Evolutionary conservation across 2,888 invertebrate genomes (phyloP), one percentile per base, ranked within the genome.

Genomic region (Pharmacophagus antenor): DNA sequence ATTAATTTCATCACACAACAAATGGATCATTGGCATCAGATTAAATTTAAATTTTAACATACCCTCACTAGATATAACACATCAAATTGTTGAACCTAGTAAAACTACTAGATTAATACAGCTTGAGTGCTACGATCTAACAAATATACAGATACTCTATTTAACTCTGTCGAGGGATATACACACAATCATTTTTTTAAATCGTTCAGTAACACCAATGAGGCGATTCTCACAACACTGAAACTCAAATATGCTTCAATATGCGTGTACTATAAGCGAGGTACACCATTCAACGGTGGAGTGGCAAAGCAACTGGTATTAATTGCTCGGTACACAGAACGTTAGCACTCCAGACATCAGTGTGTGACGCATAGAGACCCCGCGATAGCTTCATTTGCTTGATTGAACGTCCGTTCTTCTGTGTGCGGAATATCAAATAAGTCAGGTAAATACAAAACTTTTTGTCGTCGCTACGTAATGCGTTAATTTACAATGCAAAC

Each of bases 381-480:
- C 49, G 17, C 58, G 23, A 50, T 42, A 37, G 22, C 46, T 60
- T 51, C 42, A 60, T 60, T 60, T 50, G 46, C 60, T 46, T 47
- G 44, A 59, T 59, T 55, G 59, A 27, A 42, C 22, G 53, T n/a
- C n/a, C n/a, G 41, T 25, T 25, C 22, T 41, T 42, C 15, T 48
- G n/a, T 48, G 17, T 49, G 18, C 17, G 15, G 17, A 23, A 17
- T 31, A 41, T 53, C 58, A 22, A 7, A 10, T 31, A 31, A 21
- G 5, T 27, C 18, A 53, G 1, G 15, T 31, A 31, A 20, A 44
- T 15, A 44, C 27, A 4, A 18, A 37, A 21, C 20, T 23, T n/a
- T 22, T 53, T 58, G n/a, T 25, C 53, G 48, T 21, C 47, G 17
- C 18, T n/a, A 8, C 20, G n/a, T 21, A 17, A 51, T 6, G 21